These are phyloP conservation scores for Dreissena rostriformis DNA, from an alignment of 1,140 invertebrate genomes.

Conservation along the genomic window DNA sequence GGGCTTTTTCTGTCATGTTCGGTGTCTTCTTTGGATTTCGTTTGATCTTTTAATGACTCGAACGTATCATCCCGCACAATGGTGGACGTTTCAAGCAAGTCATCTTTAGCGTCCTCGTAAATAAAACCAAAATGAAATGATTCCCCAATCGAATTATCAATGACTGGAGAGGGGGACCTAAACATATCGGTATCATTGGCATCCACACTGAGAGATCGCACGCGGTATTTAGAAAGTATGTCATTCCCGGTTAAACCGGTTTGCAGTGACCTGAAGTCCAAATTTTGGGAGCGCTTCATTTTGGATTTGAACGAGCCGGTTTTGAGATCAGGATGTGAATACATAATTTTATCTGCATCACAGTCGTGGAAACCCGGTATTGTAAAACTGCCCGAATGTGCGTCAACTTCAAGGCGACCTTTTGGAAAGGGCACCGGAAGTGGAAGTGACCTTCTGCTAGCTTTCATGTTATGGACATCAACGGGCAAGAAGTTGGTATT, in stretches of 20 bases:
- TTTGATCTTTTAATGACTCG: constrained; percentile 43
- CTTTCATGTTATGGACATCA: no score
- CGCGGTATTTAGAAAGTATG: not conserved
- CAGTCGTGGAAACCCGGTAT: no score
- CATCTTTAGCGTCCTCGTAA: constrained; percentile 58
- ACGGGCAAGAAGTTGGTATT: no score
- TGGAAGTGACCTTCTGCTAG: no score
- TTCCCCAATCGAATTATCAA: constrained; percentile 18
- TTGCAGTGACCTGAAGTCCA: not conserved
- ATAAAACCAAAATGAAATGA: constrained; percentile 59
- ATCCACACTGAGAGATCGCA: not conserved
- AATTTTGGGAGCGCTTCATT: not conserved
- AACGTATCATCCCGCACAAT: constrained; percentile 35
- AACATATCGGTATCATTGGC: constrained; percentile 19
- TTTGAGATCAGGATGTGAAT: not conserved
- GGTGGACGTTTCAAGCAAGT: constrained; percentile 51
- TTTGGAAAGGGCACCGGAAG: no score
- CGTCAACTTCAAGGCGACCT: no score
- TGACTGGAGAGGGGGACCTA: constrained; percentile 2
- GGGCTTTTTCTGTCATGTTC: no score
- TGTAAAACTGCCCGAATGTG: no score
- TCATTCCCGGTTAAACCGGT: not conserved
- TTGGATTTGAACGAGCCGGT: not conserved
- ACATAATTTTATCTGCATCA: no score
- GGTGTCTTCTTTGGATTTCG: no score